Evolutionary conservation across 1,140 invertebrate genomes (phyloP), one percentile per base, ranked within the genome.

Genomic region (Lanistes nyassanus): DNA sequence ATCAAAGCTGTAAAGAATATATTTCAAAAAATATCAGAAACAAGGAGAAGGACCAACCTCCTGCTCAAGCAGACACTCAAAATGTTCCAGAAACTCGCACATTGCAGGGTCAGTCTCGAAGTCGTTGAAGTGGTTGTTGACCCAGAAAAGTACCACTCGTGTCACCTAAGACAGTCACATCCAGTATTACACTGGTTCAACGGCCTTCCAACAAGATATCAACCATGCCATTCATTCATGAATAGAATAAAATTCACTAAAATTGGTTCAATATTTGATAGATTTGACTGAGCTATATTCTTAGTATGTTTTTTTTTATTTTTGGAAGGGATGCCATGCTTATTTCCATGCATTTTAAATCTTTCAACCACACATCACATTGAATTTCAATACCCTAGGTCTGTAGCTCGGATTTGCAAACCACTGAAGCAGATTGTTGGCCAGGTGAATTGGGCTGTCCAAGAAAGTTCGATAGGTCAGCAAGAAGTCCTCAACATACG

Each of bases 81-180:
- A 99, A 68, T 93, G 93, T 88, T 99, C 97, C 62, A 99, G 89
- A 86, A 98, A 98, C 80, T 97, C 96, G 93, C 98, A 98, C 96
- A 99, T 98, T 51, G 93, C 93, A 39, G 95, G 94, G 90, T 98
- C 95, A 9, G 94, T 97, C 90, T 99, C 98, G 90, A 99, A 99
- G 88, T 99, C 98, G 36, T 97, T 98, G 86, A 99, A 99, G 90
- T 99, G 98, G 89, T 99, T 99, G 88, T 99, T 99, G 0, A 99
- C 97, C 98, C 98, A 99, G 0, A 99, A 85, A 3, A 99, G 90
- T 0, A 99, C 95, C 0, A 99, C 97, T 74, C 97, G 91, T 0
- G 97, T 98, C 0, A 99, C 97, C 86, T 96, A 76, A 36, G 77
- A 81, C 21, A 65, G 65, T 31, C 67, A 67, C 66, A 47, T 47